These are phyloP conservation scores for Taeniopygia guttata DNA, from an alignment of 2,797 vertebrate species.

Conservation along the genomic window DNA sequence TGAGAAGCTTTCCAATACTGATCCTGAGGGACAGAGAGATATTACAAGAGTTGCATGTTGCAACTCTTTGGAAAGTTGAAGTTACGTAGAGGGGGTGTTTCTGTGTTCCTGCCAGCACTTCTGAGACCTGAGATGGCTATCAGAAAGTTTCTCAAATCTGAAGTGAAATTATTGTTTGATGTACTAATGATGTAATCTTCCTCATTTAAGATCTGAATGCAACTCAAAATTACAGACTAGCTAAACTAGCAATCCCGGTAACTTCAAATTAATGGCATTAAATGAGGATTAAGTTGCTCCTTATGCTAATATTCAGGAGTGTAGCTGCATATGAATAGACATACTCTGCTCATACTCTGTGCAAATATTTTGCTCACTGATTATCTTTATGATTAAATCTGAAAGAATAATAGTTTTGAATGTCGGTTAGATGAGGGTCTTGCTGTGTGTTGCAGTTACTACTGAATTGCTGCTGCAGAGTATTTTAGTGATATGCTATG, in stretches of 20 bases:
- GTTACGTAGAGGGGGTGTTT: fast-evolving
- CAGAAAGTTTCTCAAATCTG: background rate
- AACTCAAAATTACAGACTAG: background rate
- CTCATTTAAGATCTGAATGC: background rate
- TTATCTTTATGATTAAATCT: background rate
- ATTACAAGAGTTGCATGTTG: background rate
- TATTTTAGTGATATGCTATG: background rate
- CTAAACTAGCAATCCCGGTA: background rate
- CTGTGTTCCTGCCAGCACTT: background rate
- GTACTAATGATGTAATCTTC: background rate
- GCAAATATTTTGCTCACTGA: background rate
- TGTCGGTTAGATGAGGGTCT: background rate
- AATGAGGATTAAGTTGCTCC: background rate
- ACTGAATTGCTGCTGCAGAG: background rate
- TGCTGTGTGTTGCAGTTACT: background rate
- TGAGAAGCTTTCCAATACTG: background rate
- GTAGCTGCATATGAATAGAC: background rate
- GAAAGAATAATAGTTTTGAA: background rate
- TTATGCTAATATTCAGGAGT: background rate
- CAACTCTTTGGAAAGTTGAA: background rate
- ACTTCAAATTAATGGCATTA: background rate
- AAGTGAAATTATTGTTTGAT: background rate
- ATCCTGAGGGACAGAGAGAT: background rate
- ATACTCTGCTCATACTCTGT: background rate
- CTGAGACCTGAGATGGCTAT: background rate